A percentile compares a stretch with the other conserved stretches of the same genome.
These are phyloP conservation scores for Ascaphus truei DNA, from an alignment of 2,113 vertebrate species.

Conservation along the genomic window DNA sequence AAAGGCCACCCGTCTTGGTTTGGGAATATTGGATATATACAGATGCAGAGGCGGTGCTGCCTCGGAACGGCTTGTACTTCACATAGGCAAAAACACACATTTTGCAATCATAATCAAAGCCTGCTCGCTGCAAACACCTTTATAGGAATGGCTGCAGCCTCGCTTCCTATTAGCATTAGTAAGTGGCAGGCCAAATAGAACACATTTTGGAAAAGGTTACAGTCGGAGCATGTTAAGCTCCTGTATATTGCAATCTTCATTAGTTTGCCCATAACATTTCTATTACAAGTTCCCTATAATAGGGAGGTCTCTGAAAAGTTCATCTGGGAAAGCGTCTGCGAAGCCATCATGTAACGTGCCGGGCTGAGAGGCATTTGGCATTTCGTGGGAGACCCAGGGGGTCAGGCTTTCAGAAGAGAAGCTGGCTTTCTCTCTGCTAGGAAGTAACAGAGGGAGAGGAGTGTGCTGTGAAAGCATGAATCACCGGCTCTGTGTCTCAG, in stretches of 20 bases:
- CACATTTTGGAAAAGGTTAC: neutral
- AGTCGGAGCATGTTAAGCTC: neutral
- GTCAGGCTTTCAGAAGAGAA: slow-evolving; percentile 27
- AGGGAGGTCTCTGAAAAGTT: slow-evolving; percentile 9
- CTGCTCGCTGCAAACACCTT: too few species aligned
- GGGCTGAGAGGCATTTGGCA: slow-evolving; percentile 27
- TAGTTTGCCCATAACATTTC: neutral
- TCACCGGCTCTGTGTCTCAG: neutral
- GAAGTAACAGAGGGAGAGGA: neutral
- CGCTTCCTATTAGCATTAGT: neutral
- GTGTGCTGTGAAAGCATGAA: neutral
- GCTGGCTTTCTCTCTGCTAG: neutral
- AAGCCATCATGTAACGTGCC: neutral
- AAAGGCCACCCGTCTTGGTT: too few species aligned
- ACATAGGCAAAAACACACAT: too few species aligned
- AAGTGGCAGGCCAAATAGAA: neutral
- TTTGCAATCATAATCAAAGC: too few species aligned
- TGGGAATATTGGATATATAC: too few species aligned
- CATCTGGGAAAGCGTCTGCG: slow-evolving; percentile 13
- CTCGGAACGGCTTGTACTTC: too few species aligned
- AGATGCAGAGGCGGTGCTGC: too few species aligned
- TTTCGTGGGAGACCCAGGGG: neutral
- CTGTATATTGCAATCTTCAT: neutral
- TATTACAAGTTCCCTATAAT: neutral
- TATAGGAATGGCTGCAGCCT: too few species aligned